Conservation (phyloP, 2,113 vertebrate genomes). For the Charadrius vociferus region DNA sequence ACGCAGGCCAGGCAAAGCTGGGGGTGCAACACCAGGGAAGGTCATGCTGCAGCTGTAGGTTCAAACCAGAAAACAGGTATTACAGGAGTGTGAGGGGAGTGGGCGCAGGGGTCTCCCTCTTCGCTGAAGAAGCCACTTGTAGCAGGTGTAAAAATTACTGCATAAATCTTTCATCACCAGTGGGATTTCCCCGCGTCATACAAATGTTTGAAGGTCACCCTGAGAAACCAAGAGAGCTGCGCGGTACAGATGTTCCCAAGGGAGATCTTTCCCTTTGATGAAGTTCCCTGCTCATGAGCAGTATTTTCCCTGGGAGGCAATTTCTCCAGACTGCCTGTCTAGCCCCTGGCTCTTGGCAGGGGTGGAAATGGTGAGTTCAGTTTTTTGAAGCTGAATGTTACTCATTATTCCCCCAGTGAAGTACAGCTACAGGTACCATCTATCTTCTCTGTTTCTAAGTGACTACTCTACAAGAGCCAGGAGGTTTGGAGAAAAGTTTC, state of each 20-base stretch:
- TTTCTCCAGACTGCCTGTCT: not conserved
- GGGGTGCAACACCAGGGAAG: not conserved
- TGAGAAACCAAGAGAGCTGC: not conserved
- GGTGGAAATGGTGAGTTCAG: not conserved
- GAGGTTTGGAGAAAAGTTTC: not conserved
- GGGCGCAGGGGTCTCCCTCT: rapidly evolving
- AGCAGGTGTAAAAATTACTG: not conserved
- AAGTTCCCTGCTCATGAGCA: not conserved
- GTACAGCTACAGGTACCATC: not conserved
- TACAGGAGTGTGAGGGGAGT: not conserved
- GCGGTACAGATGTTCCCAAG: not conserved
- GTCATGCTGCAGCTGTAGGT: not conserved
- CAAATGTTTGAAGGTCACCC: not conserved
- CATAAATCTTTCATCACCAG: not conserved
- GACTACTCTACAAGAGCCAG: not conserved
- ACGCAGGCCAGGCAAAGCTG: not conserved
- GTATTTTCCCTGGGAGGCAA: not conserved
- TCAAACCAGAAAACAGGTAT: rapidly evolving
- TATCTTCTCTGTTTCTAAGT: slow-evolving; percentile 14
- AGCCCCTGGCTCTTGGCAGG: not conserved
- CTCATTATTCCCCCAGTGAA: slow-evolving; percentile 34
- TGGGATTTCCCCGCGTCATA: not conserved
- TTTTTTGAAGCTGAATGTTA: slow-evolving; percentile 14
- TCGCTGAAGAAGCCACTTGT: not conserved
- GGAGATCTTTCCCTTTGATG: not conserved